Base-by-base conservation (phyloP, 2,797 vertebrate species). In the Cuculus canorus region DNA sequence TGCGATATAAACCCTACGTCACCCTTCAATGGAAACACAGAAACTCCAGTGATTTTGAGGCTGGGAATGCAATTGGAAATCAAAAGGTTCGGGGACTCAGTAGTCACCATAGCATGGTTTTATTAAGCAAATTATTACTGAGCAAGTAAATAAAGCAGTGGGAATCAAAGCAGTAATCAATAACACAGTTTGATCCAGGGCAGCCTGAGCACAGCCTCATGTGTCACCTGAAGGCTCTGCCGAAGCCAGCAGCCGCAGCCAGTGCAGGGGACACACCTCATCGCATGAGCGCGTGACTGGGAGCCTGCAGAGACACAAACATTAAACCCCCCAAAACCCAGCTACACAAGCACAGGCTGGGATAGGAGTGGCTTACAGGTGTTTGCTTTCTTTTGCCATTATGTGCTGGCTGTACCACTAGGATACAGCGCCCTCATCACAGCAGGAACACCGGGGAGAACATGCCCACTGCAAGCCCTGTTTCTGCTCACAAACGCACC, bases 81-180 rank as follows among this genome's bases (percentile, higher is more conserved):
- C 91, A 82, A 87, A 93, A 59, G 54, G 50, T 32, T 33, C 87
- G 43, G 61, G 43, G 57, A 33, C 17, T 59, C 33, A 41, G 43
- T 56, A 77, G 89, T 66, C 1, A 0, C 35, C 47, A 2, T 10
- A 35, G 57, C 69, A 73, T 66, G 25, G 56, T 24, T 91, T 94
- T 92, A 90, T 89, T 90, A 88, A 90, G 84, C 76, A 89, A 94
- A 95, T 91, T 92, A 94, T 94, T 81, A 83, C 57, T 18, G 80
- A 95, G 80, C 45, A 41, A 94, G 91, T 95, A 95, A 93, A 93
- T 87, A 95, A 95, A 95, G 69, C 88, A 87, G 82, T 9, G 1
- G 84, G 91, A 89, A 80, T 65, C 84, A 43, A 85, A 94, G 61
- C 2, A 2, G 30, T 6, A 24, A 85, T 94, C 69, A 0, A 95